Percentiles rank a stretch among this genome's conserved stretches.
phyloP scores from a whole-genome alignment of 2,113 vertebrate genomes.

The Rhinolophus sinicus region DNA sequence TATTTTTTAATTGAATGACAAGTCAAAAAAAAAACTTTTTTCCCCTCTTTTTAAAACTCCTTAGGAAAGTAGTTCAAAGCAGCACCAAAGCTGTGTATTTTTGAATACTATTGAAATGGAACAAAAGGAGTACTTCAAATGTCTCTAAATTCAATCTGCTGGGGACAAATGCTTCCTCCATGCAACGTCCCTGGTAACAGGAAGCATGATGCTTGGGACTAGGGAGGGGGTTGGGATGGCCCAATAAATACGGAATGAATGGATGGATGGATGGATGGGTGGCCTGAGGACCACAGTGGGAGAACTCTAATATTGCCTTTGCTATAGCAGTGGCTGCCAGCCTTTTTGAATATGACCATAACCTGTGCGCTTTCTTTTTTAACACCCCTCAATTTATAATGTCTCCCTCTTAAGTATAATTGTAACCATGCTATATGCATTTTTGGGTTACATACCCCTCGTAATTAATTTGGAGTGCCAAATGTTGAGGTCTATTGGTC shows the following conservation, averaged over 20 bases:
- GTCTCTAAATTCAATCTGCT: conserved; percentile 56
- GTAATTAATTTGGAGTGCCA: neutral
- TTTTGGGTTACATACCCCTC: neutral
- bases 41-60: conserved; percentile 24
- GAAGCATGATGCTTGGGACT: neutral
- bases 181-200: neutral
- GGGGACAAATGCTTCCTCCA: conserved; percentile 48
- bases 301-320: neutral
- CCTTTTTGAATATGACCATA: neutral
- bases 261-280: neutral
- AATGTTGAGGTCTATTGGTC: neutral
- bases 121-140: conserved; percentile 68
- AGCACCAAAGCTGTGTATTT: conserved; percentile 41
- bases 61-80: conserved; percentile 64
- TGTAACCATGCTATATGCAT: neutral
- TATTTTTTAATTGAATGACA: conserved; percentile 63
- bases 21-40: conserved; percentile 49
- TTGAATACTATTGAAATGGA: conserved; percentile 54
- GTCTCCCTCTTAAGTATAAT: neutral
- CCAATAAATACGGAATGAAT: neutral
- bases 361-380: neutral
- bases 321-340: neutral
- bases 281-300: neutral
- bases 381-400: conserved; percentile 26
- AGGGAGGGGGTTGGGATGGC: neutral